Percentiles rank a stretch among this genome's conserved stretches.
phyloP scores from a whole-genome alignment of 2,888 invertebrate species.

The Microplitis deprimator region DNA sequence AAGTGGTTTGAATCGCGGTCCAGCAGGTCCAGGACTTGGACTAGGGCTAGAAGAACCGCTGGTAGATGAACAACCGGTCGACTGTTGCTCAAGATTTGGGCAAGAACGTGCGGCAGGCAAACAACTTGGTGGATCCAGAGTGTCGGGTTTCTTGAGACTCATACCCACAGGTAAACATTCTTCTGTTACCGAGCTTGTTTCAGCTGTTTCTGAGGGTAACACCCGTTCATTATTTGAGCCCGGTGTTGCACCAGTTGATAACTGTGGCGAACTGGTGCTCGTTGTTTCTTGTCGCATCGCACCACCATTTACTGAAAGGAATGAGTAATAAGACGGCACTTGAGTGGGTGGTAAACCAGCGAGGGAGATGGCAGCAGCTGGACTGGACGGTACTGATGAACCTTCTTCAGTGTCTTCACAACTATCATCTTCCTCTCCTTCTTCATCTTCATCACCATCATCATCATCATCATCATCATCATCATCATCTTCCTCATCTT shows the following conservation, averaged over 20 bases:
- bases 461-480: not conserved
- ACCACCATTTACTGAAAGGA: constrained; percentile 72
- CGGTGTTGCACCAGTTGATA: constrained; percentile 55
- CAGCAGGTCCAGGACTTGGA: constrained; percentile 70
- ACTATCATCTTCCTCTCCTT: constrained; percentile 52
- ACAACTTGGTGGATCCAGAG: constrained; percentile 59
- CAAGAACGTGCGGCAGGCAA: constrained; percentile 72
- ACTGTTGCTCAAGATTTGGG: constrained; percentile 73
- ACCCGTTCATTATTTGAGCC: constrained; percentile 35
- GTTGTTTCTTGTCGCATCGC: constrained; percentile 69
- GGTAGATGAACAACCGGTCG: constrained; percentile 74
- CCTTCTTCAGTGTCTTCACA: constrained; percentile 73
- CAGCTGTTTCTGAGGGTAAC: constrained; percentile 41
- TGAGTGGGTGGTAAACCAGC: constrained; percentile 67
- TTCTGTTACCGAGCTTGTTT: constrained; percentile 39
- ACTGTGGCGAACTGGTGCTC: constrained; percentile 68
- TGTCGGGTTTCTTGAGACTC: constrained; percentile 57
- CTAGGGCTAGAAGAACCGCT: constrained; percentile 72
- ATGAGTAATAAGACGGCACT: constrained; percentile 68
- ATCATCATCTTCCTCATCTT: constrained; percentile 54
- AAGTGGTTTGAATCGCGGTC: constrained; percentile 80
- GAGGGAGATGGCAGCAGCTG: constrained; percentile 65
- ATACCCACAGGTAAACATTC: constrained; percentile 39
- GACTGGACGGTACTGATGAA: constrained; percentile 66
- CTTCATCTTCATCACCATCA: constrained; percentile 45